Base-by-base conservation (phyloP, 2,113 vertebrate genomes). In the Lycaon pictus region DNA sequence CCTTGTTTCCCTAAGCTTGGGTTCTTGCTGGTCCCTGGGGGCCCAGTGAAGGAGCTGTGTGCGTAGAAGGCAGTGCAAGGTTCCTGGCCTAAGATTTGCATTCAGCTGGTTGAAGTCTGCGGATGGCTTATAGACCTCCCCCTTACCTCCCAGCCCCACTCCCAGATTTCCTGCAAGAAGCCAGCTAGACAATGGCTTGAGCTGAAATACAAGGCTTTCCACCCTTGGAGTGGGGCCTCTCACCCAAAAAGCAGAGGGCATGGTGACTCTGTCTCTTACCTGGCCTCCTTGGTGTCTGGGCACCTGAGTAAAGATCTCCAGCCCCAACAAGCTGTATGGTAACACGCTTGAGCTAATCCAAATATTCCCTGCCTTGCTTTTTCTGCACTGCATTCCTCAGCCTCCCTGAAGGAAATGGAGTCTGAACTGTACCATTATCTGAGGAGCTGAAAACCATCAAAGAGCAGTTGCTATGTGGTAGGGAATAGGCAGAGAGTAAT, bases 1-100 rank as follows among this genome's bases (percentile, higher is more conserved):
- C 96, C 96, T 93, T 97, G 98, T 98, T 99, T 98, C 93, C 89
- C 95, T 86, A 98, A 98, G 90, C 88, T 95, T 94, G 32, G 81
- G 82, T 97, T 98, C 98, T 97, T 98, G 96, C 69, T 95, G 84
- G 76, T 98, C 96, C 96, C 97, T 10, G 96, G 86, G 96, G 74
- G 83, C 93, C 95, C 51, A 32, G 69, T 23, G 12, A 85, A 85
- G 43, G 81, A 92, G 80, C 86, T 77, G 0, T 48, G 92, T 92
- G 89, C 84, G 88, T 0, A 13, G 95, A 94, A 93, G 92, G 77
- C 85, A 69, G 72, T 7, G 13, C 69, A 56, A 77, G 22, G 90
- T 74, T 92, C 63, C 86, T 96, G 96, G 87, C 81, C 63, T 0
- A 3, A 71, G 62, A 83, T 51, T 93, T 69, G 89, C 92, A 88